A percentile compares a stretch with the other conserved stretches of the same genome.
These are phyloP conservation scores for Gymnocheta viridis DNA, from an alignment of 2,888 invertebrate genomes.

Conservation along the genomic window DNA sequence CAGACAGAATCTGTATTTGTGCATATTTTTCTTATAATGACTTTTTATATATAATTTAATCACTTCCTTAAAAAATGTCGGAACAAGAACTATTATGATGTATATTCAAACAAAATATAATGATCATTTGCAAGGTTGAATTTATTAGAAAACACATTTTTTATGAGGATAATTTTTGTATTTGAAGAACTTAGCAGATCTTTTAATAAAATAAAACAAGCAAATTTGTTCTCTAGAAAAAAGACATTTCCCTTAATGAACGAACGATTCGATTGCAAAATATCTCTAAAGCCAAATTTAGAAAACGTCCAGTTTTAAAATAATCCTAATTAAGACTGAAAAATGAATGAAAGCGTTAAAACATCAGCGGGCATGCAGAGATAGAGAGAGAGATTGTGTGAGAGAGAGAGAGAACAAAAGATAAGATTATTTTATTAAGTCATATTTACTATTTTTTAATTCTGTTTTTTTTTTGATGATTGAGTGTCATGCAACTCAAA, in stretches of 20 bases:
- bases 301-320: constrained; percentile 48
- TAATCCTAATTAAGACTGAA: constrained; percentile 49
- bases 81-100: neutral
- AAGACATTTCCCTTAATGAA: neutral
- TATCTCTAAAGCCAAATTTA: neutral
- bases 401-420: constrained; percentile 35
- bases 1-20: neutral
- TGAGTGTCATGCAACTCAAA: constrained; percentile 34
- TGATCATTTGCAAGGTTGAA: too few relatives aligned
- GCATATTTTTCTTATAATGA: neutral
- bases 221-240: too few relatives aligned
- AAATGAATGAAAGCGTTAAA: constrained; percentile 1
- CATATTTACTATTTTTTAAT: constrained; percentile 42
- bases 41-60: too few relatives aligned
- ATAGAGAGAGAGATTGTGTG: constrained; percentile 45
- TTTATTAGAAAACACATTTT: too few relatives aligned
- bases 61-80: neutral
- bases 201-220: too few relatives aligned
- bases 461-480: constrained; percentile 21
- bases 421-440: constrained; percentile 60
- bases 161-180: too few relatives aligned
- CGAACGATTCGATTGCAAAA: neutral
- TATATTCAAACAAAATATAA: too few relatives aligned
- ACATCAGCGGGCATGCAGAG: neutral
- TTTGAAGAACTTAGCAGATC: too few relatives aligned